These are phyloP conservation scores for Drosophila mojavensis DNA, from an alignment of 1,140 invertebrate species.

Conservation along the genomic window DNA sequence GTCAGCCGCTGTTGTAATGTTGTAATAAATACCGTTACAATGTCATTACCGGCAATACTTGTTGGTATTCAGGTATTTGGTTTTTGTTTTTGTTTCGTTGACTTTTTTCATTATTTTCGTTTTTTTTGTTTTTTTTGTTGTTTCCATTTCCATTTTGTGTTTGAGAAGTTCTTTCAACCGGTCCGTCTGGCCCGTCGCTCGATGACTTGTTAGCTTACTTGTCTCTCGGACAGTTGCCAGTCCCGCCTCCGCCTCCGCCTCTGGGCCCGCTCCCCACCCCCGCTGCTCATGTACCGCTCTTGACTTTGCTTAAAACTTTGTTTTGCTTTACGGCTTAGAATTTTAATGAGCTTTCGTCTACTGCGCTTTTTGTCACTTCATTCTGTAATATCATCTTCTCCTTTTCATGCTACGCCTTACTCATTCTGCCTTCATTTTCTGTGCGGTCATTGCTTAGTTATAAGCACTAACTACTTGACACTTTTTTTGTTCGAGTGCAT, in stretches of 20 bases:
- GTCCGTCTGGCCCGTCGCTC: constrained; percentile 50
- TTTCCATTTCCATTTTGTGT: not conserved
- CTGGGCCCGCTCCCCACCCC: not conserved
- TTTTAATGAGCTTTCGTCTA: constrained; percentile 81
- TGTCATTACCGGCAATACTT: constrained; percentile 79
- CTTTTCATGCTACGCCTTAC: constrained; percentile 42
- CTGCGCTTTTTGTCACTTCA: constrained; percentile 55
- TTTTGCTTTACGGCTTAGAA: constrained; percentile 80
- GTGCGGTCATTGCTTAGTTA: constrained; percentile 70
- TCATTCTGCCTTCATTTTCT: constrained; percentile 23
- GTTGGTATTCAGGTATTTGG: constrained; percentile 50
- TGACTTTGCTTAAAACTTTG: constrained; percentile 80
- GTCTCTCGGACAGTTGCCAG: constrained; percentile 42
- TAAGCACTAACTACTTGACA: constrained; percentile 51
- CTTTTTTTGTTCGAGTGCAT: constrained; percentile 28
- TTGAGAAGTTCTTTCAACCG: constrained; percentile 37
- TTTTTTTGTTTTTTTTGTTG: constrained; percentile 9
- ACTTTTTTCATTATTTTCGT: too few relatives aligned
- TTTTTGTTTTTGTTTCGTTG: constrained; percentile 2
- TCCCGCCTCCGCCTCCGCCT: not conserved
- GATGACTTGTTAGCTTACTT: constrained; percentile 78
- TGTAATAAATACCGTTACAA: constrained; percentile 82
- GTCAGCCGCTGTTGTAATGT: constrained; percentile 74
- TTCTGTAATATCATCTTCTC: constrained; percentile 79
- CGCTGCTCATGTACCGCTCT: constrained; percentile 4